Base-by-base conservation (phyloP, 2,797 vertebrate species). In the Esox masquinongy region DNA sequence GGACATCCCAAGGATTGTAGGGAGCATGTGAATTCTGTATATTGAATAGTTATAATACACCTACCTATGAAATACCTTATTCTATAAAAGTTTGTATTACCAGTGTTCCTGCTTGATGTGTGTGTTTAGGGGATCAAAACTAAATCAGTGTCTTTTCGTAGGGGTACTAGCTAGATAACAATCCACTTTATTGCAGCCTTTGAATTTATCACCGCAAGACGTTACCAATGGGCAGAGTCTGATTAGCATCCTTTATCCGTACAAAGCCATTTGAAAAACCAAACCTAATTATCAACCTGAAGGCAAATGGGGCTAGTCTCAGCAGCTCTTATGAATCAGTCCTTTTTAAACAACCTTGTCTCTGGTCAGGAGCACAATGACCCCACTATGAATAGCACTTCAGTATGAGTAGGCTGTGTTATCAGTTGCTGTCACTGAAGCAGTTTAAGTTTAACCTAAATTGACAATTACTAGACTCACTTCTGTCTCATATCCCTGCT, bases 331-430 rank as follows among this genome's bases (percentile, higher is more conserved):
- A 2, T 74, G 72, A 69, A 47, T 64, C 59, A 73, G 70, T 77
- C 77, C 53, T 12, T 82, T 50, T 83, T 85, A 79, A 77, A 19
- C 31, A 78, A 79, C 72, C 77, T 53, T 69, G 76, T 82, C 70
- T 76, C 68, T 73, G 78, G 72, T 77, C 26, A 22, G 72, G 36
- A 73, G 43, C 53, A 77, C 69, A 77, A 82, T 76, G 74, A 77
- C 81, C 70, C 1, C 4, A 72, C 79, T 83, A 83, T 70, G 61
- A 87, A 85, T 84, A 88, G 85, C 79, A 74, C 75, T 36, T 34
- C 66, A 67, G 5, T 67, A 9, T 51, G 70, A 77, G 76, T 66
- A 77, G 70, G 50, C 31, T 77, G 61, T 53, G 76, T 73, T 82
- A 79, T 84, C 82, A 78, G 70, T 77, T 84, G 82, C 68, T 51